Evolutionary conservation across 2,888 invertebrate genomes (phyloP).

Genomic region (Chouioia cunea): DNA sequence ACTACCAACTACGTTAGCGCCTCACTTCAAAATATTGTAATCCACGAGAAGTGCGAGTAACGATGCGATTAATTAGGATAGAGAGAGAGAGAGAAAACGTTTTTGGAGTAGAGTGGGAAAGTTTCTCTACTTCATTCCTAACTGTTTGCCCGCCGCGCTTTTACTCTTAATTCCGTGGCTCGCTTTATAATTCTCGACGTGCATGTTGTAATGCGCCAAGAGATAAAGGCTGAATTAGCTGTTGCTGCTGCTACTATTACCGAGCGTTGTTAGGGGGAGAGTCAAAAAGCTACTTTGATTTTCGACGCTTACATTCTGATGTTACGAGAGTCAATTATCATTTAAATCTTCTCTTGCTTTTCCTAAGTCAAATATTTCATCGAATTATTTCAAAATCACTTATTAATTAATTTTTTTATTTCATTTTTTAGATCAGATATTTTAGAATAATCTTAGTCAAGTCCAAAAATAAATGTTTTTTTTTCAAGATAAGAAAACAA

Average conservation of each 20-base stretch:
- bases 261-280: too few relatives aligned
- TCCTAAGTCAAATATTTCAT: too few relatives aligned
- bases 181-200: not conserved
- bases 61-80: conserved; percentile 37
- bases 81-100: not conserved
- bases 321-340: not conserved
- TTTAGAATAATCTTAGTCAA: too few relatives aligned
- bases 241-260: too few relatives aligned
- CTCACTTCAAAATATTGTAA: conserved; percentile 1
- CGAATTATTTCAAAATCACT: too few relatives aligned
- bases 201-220: not conserved
- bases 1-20: conserved; percentile 51
- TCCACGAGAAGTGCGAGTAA: conserved; percentile 12
- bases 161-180: not conserved
- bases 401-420: too few relatives aligned
- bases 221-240: not conserved
- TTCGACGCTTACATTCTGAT: not conserved
- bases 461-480: too few relatives aligned
- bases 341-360: conserved; percentile 2
- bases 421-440: too few relatives aligned
- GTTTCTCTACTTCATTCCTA: conserved; percentile 15
- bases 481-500: too few relatives aligned
- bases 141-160: not conserved
- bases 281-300: not conserved
- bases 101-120: conserved; percentile 12